Percentiles rank a stretch among this genome's conserved stretches.
These are phyloP conservation scores for Dasypus novemcinctus DNA, from an alignment of 2,113 vertebrate species.

Conservation along the genomic window DNA sequence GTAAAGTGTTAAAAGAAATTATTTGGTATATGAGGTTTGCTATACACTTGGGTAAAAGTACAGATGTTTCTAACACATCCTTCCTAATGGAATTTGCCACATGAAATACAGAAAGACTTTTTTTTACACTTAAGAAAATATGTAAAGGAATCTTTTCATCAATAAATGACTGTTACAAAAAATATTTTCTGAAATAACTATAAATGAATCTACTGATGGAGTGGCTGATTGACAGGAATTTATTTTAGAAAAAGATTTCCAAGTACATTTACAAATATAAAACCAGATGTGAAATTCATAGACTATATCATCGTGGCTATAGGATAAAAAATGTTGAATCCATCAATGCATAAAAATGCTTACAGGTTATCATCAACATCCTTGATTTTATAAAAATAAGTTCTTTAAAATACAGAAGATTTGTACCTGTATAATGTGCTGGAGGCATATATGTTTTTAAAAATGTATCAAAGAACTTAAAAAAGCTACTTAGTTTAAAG, in stretches of 20 bases:
- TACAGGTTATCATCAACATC: not conserved
- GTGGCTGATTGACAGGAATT: not conserved
- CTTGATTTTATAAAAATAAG: slow-evolving; percentile 37
- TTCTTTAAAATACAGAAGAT: slow-evolving; percentile 6
- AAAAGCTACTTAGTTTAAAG: not conserved
- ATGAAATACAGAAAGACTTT: slow-evolving; percentile 13
- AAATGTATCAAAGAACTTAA: not conserved
- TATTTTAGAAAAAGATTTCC: not conserved
- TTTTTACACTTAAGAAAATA: slow-evolving; percentile 14
- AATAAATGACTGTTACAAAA: not conserved
- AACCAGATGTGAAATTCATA: not conserved
- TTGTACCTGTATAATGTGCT: not conserved
- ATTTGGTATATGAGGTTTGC: slow-evolving; percentile 38
- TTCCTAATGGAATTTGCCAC: slow-evolving; percentile 54
- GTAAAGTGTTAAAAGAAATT: slow-evolving; percentile 56
- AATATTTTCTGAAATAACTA: not conserved
- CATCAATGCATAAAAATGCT: not conserved
- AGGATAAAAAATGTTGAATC: not conserved
- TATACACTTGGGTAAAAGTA: not conserved
- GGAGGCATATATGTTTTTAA: not conserved
- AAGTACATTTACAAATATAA: not conserved
- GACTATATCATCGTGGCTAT: not conserved
- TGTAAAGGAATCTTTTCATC: not conserved
- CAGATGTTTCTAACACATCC: slow-evolving; percentile 58
- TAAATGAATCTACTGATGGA: not conserved